Evolutionary conservation across 2,888 invertebrate species (phyloP), one percentile per base, ranked within the genome.

Genomic region (Oligia latruncula): DNA sequence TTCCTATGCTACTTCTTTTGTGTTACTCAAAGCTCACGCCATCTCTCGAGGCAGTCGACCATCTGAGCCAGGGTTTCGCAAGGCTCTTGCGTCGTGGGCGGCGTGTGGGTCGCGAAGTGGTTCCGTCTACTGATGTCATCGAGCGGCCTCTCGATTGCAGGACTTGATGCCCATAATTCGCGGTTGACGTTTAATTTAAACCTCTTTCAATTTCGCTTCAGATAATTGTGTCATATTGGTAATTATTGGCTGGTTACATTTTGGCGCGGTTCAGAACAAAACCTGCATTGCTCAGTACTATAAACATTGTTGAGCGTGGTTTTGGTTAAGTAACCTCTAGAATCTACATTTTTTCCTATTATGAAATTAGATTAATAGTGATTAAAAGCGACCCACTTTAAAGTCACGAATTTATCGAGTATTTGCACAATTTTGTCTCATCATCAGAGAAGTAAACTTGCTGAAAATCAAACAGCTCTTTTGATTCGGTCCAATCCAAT

Each of bases 111-210:
- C 94, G 90, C 86, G 85, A 82, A 91, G 92, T 90, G 92, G 95
- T 95, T 96, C 95, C 95, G 95, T 94, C 93, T 94, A 91, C 93
- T 96, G 96, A 96, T 96, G 96, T 96, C 96, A 96, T 95, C 94
- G 91, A 85, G 89, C 81, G 90, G 91, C 91, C 91, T 90, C 89
- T 89, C 85, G 84, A 43, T 62, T 73, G 87, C 87, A 89, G 84
- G 87, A 86, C 89, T 89, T 87, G 85, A 87, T 88, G 87, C 81
- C 86, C 83, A 87, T 88, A 88, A 85, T 72, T 85, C 70, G 85
- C 75, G 40, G 81, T 81, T 83, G 77, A 74, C 71, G 78, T 74
- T 85, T 64, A 68, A 81, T 78, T 87, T 74, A 60, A 85, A 78
- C 62, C 55, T 79, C 77, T 67, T 84, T 55, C 70, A 66, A 73